Conservation (phyloP, 2,113 vertebrate species). For the Oceanites oceanicus region DNA sequence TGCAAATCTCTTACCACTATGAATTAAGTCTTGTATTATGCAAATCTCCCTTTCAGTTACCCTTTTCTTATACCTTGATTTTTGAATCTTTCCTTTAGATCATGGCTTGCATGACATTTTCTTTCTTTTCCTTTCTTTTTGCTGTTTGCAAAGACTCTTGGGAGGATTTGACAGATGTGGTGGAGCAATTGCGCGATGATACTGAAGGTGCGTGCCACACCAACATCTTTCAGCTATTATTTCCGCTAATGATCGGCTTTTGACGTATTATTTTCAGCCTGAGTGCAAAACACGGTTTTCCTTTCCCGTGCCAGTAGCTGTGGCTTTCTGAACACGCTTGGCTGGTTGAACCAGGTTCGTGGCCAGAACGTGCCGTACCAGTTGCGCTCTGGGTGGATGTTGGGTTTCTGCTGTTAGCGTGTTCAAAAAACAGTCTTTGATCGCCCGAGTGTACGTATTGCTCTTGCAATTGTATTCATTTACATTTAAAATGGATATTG, state of each 20-base stretch:
- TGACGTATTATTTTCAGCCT: conserved; percentile 3
- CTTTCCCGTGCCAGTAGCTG: neutral
- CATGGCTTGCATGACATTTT: conserved; percentile 83
- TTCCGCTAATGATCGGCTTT: conserved; percentile 35
- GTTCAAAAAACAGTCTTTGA: neutral
- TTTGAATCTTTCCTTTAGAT: conserved; percentile 72
- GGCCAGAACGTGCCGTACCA: neutral
- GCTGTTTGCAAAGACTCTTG: conserved; percentile 92
- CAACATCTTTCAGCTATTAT: conserved; percentile 71
- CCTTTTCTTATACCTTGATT: conserved; percentile 61
- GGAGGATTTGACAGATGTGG: conserved; percentile 94
- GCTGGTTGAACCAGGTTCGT: neutral
- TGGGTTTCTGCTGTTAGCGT: neutral
- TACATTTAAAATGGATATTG: neutral
- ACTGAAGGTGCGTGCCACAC: conserved; percentile 88
- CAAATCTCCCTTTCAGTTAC: conserved; percentile 61
- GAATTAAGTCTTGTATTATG: conserved; percentile 30
- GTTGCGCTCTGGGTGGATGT: neutral
- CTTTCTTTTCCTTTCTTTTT: conserved; percentile 82
- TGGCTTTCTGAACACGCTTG: neutral
- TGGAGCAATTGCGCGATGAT: conserved; percentile 89
- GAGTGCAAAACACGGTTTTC: neutral
- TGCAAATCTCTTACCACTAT: neutral
- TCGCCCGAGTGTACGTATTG: neutral
- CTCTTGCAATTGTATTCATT: neutral